These are phyloP conservation scores for Thymelicus sylvestris DNA, from an alignment of 2,888 invertebrate species.

Conservation along the genomic window DNA sequence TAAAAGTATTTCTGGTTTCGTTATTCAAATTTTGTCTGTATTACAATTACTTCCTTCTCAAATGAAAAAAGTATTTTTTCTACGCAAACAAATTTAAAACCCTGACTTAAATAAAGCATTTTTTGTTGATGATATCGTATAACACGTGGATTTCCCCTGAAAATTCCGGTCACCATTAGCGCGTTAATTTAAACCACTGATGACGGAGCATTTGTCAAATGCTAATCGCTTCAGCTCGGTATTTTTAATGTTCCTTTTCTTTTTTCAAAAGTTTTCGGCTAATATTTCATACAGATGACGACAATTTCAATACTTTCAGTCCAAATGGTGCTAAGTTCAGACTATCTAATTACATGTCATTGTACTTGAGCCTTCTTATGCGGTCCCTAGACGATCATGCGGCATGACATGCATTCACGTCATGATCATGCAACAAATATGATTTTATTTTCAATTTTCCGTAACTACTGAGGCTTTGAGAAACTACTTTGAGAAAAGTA, in stretches of 20 bases:
- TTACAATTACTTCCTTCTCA: too few relatives aligned
- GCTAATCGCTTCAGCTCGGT: constrained; percentile 13
- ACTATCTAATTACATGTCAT: background rate
- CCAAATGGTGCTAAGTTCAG: background rate
- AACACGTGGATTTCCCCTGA: background rate
- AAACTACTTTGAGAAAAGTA: too few relatives aligned
- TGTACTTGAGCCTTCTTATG: background rate
- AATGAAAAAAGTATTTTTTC: too few relatives aligned
- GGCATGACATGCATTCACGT: too few relatives aligned
- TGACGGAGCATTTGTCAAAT: constrained; percentile 22
- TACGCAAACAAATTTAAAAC: background rate
- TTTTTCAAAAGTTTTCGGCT: background rate
- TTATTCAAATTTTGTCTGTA: too few relatives aligned
- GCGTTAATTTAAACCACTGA: constrained; percentile 12
- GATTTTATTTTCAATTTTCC: too few relatives aligned
- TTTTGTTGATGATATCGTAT: background rate
- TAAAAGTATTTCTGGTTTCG: too few relatives aligned
- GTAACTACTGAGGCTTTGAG: too few relatives aligned
- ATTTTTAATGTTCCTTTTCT: background rate
- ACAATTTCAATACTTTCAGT: background rate
- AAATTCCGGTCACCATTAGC: background rate
- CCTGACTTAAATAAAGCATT: background rate
- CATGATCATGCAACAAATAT: too few relatives aligned
- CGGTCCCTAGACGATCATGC: too few relatives aligned
- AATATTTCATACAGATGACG: background rate